Percentiles rank a stretch among this genome's conserved stretches.
These are phyloP conservation scores for Aporophyla nigra DNA, from an alignment of 2,888 invertebrate genomes.

Conservation along the genomic window DNA sequence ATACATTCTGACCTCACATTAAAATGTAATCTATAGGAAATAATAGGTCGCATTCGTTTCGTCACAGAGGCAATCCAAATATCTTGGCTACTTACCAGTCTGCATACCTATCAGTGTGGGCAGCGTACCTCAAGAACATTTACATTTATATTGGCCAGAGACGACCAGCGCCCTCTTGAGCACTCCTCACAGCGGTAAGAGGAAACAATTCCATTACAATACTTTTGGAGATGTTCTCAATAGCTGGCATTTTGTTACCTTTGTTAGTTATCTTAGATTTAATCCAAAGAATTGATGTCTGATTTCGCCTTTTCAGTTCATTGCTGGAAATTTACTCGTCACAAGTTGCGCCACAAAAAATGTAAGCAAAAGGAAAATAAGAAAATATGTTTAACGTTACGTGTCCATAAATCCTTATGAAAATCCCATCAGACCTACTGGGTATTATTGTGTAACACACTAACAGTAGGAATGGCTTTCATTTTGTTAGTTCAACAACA, in stretches of 20 bases:
- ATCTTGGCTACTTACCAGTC: conserved; percentile 36
- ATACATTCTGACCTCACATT: background rate
- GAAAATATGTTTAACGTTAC: background rate
- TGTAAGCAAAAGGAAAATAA: background rate
- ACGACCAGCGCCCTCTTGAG: conserved; percentile 75
- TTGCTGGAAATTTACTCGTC: background rate
- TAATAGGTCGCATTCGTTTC: background rate
- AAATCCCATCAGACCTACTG: background rate
- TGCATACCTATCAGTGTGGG: conserved; percentile 55
- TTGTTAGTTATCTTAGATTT: conserved; percentile 1
- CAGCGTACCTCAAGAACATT: conserved; percentile 85
- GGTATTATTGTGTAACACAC: too few species aligned
- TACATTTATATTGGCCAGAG: conserved; percentile 89
- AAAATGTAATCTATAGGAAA: background rate
- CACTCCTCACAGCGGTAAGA: conserved; percentile 71
- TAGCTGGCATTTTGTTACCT: conserved; percentile 51
- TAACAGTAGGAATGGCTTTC: too few species aligned
- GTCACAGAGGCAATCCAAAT: conserved; percentile 8
- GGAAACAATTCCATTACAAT: conserved; percentile 84
- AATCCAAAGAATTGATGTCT: background rate
- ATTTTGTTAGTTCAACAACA: too few species aligned
- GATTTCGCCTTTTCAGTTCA: background rate
- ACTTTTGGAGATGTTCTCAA: conserved; percentile 63
- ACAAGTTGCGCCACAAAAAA: background rate
- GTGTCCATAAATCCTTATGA: background rate